Base-by-base conservation (phyloP, 23 tunicate species). In the Trididemnum nubilum region DNA sequence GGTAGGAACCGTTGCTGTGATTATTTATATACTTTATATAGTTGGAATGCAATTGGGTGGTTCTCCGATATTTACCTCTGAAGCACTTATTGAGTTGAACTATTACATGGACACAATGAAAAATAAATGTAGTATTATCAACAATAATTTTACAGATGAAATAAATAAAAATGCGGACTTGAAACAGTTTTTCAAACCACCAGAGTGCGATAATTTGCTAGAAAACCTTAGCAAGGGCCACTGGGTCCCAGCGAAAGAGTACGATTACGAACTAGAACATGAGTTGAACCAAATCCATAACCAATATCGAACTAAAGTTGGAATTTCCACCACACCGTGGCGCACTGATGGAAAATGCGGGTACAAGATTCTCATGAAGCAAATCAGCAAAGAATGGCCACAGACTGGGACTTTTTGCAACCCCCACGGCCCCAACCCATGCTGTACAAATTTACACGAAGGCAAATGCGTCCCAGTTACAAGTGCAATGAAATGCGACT, bases 381-480 rank as follows among this genome's bases (percentile, higher is more conserved):
- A 49, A 49, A 49, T 73, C n/a, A 73, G 28, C 25, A 22, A 39
- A 5, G 31, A 25, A 28, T 73, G 79, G 79, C 79, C 79, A 2
- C 58, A 44, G 24, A 73, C 60, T 19, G 79, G 33, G 3, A 39
- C 33, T 73, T 73, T 73, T 73, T 73, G 79, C 24, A 27, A 73
- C 30, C 79, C 79, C 3, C 23, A 73, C 2, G 66, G 92, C 26
- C 30, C 51, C 2, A 82, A 57, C 35, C 78, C 86, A 2, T 88
- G 92, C 37, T 88, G 92, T 65, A 88, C 73, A 3, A 60, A 82
- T 33, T 0, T 33, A 25, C 30, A 75, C 28, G 31, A 51, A 22
- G 92, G 92, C 27, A 34, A 33, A 35, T 88, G 92, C 66, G 83
- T 76, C 0, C 29, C 82, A 30, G 34, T 34, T 0, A 39, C 76